Base-by-base conservation (phyloP, 2,888 invertebrate species). In the Resseliella maxima region DNA sequence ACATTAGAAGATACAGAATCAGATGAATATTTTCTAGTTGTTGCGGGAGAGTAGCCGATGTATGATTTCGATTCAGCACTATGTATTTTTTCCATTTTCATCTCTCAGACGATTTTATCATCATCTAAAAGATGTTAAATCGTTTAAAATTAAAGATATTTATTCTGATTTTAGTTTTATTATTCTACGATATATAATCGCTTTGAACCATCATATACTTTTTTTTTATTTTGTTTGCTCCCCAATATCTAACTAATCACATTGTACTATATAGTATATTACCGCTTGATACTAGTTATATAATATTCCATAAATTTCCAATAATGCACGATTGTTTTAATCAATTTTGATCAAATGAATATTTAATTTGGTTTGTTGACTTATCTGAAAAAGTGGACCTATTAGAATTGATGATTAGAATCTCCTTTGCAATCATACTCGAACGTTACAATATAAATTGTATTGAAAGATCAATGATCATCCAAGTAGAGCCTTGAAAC, bases 111-210 rank as follows among this genome's bases (percentile, higher is more conserved):
- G n/a, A n/a, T 35, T 8, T 72, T 72, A 5, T 31, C 27, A 18
- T 72, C n/a, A 41, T 83, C 41, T n/a, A 41, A 41, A 36, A 81
- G 41, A 83, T 83, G 38, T 41, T 83, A 83, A 83, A 83, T 83
- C 24, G 24, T 83, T 83, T 18, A 38, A 83, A 38, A 41, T 83
- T 41, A 1, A 38, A 83, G 41, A 83, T 18, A 83, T 83, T 83
- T n/a, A 41, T 83, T 83, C 38, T 41, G 41, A 41, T 27, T 12
- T 12, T 27, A 31, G 72, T 72, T 72, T 35, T 72, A 35, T 72
- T 72, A 35, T 8, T 50, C 72, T 10, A n/a, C 72, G 31, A 31
- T 18, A 72, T 31, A 27, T 72, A 35, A 72, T 72, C 31, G 72
- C 31, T 31, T 72, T 72, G 72, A 72, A n/a, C n/a, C n/a, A n/a